A percentile compares a stretch with the other conserved stretches of the same genome.
Conservation (phyloP, 2,888 invertebrate genomes). For the Scaptomyza cyrtandrae region DNA sequence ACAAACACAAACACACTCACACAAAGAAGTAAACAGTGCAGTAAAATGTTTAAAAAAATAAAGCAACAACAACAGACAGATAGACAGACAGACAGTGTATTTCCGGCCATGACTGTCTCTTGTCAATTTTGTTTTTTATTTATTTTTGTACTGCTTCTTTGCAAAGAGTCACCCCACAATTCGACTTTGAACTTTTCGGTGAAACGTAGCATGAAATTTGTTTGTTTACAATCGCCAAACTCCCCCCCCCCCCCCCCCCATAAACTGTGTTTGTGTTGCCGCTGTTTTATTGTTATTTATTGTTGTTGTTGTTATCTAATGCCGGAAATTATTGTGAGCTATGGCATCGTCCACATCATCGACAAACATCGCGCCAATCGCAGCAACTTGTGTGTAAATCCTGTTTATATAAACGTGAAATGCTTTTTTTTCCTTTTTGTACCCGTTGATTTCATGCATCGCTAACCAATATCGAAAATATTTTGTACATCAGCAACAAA, state of each 20-base stretch:
- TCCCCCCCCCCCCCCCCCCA: conserved; percentile 18
- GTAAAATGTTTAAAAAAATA: background rate
- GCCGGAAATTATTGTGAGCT: conserved; percentile 79
- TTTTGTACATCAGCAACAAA: conserved; percentile 12
- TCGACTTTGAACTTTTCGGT: conserved; percentile 66
- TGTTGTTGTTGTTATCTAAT: conserved; percentile 67
- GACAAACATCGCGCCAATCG: conserved; percentile 52
- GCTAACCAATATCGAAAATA: conserved; percentile 51
- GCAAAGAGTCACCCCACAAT: conserved; percentile 25
- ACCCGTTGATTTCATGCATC: conserved; percentile 73
- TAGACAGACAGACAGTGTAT: conserved; percentile 28
- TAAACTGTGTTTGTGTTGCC: conserved; percentile 9
- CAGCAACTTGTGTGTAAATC: conserved; percentile 65
- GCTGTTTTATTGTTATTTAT: conserved; percentile 7
- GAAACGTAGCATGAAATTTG: conserved; percentile 76
- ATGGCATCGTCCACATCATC: conserved; percentile 47
- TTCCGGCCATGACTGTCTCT: conserved; percentile 64
- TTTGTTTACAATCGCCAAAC: conserved; percentile 76
- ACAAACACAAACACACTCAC: conserved; percentile 11
- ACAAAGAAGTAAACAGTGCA: conserved; percentile 8
- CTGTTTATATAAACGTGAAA: conserved; percentile 60
- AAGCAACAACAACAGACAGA: conserved; percentile 2
- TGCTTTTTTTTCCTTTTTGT: conserved; percentile 25
- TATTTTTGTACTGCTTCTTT: conserved; percentile 7
- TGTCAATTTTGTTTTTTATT: conserved; percentile 63